Percentiles rank a stretch among this genome's conserved stretches.
Evolutionary conservation across 1,140 invertebrate species (phyloP).

Genomic region (Bombus vancouverensis): DNA sequence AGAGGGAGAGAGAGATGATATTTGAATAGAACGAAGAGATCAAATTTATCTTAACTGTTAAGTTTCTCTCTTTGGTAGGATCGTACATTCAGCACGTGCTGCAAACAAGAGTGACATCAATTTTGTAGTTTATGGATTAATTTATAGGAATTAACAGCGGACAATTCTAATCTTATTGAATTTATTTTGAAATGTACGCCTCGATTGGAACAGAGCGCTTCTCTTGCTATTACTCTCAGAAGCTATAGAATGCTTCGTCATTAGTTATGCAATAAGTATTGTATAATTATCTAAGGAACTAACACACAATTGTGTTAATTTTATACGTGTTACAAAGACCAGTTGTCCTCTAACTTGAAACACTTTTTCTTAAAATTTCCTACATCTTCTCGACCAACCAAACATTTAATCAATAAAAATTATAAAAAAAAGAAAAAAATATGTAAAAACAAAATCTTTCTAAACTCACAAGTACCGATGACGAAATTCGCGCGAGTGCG

Average conservation of each 20-base stretch:
- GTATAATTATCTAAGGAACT: not conserved
- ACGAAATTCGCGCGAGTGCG: constrained; percentile 49
- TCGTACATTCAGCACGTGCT: not conserved
- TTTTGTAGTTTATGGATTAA: not conserved
- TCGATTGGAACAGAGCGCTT: no score
- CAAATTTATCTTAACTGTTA: not conserved
- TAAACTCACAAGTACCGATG: constrained; percentile 72
- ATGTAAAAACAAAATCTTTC: not conserved
- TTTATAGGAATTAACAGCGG: not conserved
- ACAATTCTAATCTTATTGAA: not conserved
- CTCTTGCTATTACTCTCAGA: no score
- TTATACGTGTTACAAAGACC: not conserved
- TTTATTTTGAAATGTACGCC: not conserved
- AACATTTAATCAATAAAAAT: not conserved
- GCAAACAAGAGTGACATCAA: not conserved
- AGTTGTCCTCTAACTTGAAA: not conserved
- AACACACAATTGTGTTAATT: not conserved
- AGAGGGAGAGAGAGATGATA: not conserved
- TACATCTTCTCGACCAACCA: not conserved
- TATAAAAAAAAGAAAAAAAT: no score
- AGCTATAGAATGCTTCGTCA: not conserved
- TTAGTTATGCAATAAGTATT: not conserved
- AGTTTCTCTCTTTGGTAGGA: not conserved
- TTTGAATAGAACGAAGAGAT: not conserved
- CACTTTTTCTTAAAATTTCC: not conserved